These are phyloP conservation scores for Dendrolimus houi DNA, from an alignment of 2,888 invertebrate genomes.

Conservation along the genomic window DNA sequence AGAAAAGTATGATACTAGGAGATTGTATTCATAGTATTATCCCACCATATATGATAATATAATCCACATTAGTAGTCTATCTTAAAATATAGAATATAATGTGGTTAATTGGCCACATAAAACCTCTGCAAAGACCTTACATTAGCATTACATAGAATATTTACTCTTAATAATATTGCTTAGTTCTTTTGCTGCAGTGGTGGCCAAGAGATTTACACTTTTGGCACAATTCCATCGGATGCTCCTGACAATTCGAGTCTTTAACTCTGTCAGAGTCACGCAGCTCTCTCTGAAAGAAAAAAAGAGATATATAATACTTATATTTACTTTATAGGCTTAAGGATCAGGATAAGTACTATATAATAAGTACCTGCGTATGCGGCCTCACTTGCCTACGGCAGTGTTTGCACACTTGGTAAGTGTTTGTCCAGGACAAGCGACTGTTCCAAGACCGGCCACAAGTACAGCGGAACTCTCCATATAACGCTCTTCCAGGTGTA, in stretches of 20 bases:
- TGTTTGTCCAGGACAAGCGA: conserved; percentile 27
- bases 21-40: too few species aligned
- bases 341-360: background rate
- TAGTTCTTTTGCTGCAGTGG: conserved; percentile 17
- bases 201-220: conserved; percentile 31
- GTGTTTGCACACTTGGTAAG: conserved; percentile 27
- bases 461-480: conserved; percentile 29
- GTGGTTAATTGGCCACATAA: too few species aligned
- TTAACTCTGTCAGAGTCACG: conserved; percentile 18
- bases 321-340: too few species aligned
- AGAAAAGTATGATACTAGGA: too few species aligned
- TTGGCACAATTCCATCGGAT: conserved; percentile 30
- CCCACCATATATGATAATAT: too few species aligned
- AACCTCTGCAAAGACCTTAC: too few species aligned
- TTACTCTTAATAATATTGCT: too few species aligned
- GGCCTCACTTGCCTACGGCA: conserved; percentile 24
- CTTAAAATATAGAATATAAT: too few species aligned
- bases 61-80: too few species aligned
- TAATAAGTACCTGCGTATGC: conserved; percentile 19
- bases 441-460: conserved; percentile 35
- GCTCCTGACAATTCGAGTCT: conserved; percentile 17
- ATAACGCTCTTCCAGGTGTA: conserved; percentile 10
- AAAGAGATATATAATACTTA: too few species aligned
- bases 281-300: conserved; percentile 26
- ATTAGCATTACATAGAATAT: too few species aligned